Conservation (phyloP, 2,113 vertebrate genomes). For the Serilophus lunatus region DNA sequence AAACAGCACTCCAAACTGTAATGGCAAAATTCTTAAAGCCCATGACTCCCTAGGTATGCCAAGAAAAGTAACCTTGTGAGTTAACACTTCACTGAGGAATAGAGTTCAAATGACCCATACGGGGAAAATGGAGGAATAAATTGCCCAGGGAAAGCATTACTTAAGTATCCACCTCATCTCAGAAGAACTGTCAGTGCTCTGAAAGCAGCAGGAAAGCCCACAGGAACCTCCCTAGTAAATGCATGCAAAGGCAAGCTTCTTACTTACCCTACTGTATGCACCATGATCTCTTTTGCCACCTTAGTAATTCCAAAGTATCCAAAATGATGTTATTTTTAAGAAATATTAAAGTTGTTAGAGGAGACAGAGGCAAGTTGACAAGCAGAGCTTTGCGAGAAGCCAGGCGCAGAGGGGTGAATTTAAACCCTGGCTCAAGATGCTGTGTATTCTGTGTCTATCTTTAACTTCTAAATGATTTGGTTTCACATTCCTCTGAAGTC, state of each 20-base stretch:
- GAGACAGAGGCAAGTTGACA: constrained; percentile 49
- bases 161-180: neutral
- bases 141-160: neutral
- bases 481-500: constrained; percentile 91
- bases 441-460: constrained; percentile 88
- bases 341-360: constrained; percentile 16
- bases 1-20: neutral
- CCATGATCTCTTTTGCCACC: constrained; percentile 69
- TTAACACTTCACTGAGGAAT: neutral
- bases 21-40: neutral
- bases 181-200: neutral
- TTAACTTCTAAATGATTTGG: constrained; percentile 93
- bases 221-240: neutral
- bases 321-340: constrained; percentile 18
- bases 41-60: neutral
- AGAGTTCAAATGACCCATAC: neutral
- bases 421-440: constrained; percentile 79
- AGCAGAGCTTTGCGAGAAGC: constrained; percentile 41
- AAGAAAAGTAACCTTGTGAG: neutral
- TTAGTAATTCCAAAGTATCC: constrained; percentile 56
- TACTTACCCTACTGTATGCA: constrained; percentile 83
- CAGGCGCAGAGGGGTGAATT: constrained; percentile 73
- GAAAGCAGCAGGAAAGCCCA: neutral
- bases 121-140: neutral
- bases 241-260: constrained; percentile 10